Base-by-base conservation (phyloP, 2,113 vertebrate species). In the Epinephelus lanceolatus region DNA sequence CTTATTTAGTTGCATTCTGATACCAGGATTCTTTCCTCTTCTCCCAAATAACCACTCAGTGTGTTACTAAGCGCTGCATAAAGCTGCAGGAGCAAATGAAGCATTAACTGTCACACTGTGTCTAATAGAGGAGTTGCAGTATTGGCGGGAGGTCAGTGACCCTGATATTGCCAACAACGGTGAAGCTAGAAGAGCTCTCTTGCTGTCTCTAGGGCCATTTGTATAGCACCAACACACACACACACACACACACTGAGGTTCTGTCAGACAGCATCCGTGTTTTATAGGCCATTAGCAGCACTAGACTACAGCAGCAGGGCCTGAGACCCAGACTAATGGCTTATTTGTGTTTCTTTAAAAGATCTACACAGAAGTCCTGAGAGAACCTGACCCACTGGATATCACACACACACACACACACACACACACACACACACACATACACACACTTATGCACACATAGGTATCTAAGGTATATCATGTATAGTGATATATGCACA, bases 331-430 rank as follows among this genome's bases (percentile, higher is more conserved):
- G 56, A 42, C 66, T 89, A 91, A 92, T 91, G 86, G 87, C 65
- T 77, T 81, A 79, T 86, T 85, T 87, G 70, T 90, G 86, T 89
- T 86, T 73, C 75, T 80, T 80, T 71, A 74, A 82, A 80, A 65
- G 74, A 76, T 80, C 55, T 11, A 27, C 72, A 56, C 33, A n/a
- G 21, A 81, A 45, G 23, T 56, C 70, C 84, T 53, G 33, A 71
- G 76, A 78, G 72, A 60, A 57, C n/a, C 23, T 11, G 13, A 51
- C 13, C 25, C 8, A 4, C 47, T 63, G 56, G 42, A 63, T 51
- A 59, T 19, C 30, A 30, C 30, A 30, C 27, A 30, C 27, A 30
- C 27, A 30, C 27, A 30, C 27, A 30, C 27, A 30, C 30, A 30
- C 30, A 27, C 27, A 27, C 30, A 30, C 30, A 30, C 27, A 30